Conservation (phyloP, 2,113 vertebrate genomes). For the Toxotes jaculatrix region DNA sequence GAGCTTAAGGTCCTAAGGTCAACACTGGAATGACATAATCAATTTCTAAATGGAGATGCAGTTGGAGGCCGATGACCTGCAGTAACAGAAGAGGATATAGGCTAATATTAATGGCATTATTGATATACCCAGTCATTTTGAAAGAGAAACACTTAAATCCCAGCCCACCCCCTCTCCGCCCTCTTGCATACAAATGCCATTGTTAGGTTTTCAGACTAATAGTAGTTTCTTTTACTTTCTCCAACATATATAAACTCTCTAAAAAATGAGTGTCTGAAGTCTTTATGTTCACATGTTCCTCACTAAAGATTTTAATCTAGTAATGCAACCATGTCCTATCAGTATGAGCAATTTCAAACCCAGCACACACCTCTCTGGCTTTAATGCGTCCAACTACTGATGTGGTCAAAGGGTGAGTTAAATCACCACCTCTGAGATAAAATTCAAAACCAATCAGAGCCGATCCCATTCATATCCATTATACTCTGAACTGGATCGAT, state of each 20-base stretch:
- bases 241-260: slow-evolving; percentile 11
- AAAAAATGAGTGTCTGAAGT: not conserved
- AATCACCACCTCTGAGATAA: slow-evolving; percentile 46
- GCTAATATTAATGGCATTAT: slow-evolving; percentile 64
- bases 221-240: slow-evolving; percentile 18
- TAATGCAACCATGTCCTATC: not conserved
- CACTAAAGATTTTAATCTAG: not conserved
- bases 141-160: slow-evolving; percentile 45
- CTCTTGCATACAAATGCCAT: not conserved
- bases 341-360: not conserved
- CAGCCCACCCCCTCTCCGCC: not conserved
- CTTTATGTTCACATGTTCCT: not conserved
- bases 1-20: slow-evolving; percentile 49
- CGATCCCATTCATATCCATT: slow-evolving; percentile 74
- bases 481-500: slow-evolving; percentile 68
- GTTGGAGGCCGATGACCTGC: slow-evolving; percentile 52
- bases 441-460: slow-evolving; percentile 71
- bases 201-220: not conserved
- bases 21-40: slow-evolving; percentile 61
- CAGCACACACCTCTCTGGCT: not conserved
- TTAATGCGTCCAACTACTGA: slow-evolving; percentile 5
- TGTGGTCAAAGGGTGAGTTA: slow-evolving; percentile 51
- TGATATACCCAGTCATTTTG: slow-evolving; percentile 57
- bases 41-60: slow-evolving; percentile 63
- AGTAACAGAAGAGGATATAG: slow-evolving; percentile 42